Base-by-base conservation (phyloP, 2,797 vertebrate genomes). In the Pipistrellus pipistrellus region DNA sequence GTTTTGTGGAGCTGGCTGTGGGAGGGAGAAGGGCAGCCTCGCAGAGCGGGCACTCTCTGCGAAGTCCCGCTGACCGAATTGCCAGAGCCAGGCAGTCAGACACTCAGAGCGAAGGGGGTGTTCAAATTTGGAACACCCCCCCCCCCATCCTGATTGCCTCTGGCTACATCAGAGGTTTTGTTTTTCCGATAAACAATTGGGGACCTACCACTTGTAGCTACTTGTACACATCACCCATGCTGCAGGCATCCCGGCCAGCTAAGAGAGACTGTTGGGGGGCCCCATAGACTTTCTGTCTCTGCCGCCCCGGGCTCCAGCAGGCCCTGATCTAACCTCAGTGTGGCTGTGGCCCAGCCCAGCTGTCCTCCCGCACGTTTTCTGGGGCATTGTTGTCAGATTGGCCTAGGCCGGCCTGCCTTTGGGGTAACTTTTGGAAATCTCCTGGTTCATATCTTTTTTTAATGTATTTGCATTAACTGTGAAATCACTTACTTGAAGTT, bases 51-150 rank as follows among this genome's bases (percentile, higher is more conserved):
- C 44, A 38, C 83, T 96, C 95, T 51, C 17, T 23, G 59, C 90
- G 18, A 96, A 96, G 77, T 91, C 91, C 93, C 97, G 97, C 93
- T 95, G 95, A 93, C 93, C 93, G 97, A 88, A 96, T 95, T 88
- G 91, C 91, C 78, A 86, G 95, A 91, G 95, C 88, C 85, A 38
- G 17, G 46, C 89, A 62, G 3, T 46, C 18, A 23, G 17, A 51
- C 89, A 62, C 3, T 41, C 18, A 23, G 32, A 48, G 13, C 25
- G 14, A 72, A 27, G 32, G 59, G 27, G 9, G 2, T 38, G 4
- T 92, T 97, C 86, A 77, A 82, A 59, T 84, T 0, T 0, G 89
- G 69, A 90, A 73, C 75, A 66, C 13, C 12, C 13, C 46, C 44
- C 4, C 73, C 20, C 35, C 46, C 80, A 25, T 62, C n/a, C 66